Evolutionary conservation across 2,113 vertebrate genomes (phyloP), one percentile per base, ranked within the genome.

Genomic region (Galbula dea): DNA sequence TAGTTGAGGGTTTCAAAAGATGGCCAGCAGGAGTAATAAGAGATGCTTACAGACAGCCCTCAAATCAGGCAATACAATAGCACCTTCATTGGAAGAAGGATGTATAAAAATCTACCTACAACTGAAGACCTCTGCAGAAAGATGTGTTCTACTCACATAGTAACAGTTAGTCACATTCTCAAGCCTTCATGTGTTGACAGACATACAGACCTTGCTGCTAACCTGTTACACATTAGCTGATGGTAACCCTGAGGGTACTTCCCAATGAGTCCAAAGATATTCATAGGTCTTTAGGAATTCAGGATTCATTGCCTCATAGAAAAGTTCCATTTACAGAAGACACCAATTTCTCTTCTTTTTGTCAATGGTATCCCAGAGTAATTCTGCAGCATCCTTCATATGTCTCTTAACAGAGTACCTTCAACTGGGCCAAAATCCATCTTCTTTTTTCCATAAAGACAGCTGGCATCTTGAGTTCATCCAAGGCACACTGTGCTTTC

Each of bases 401-500:
- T 11, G 6, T n/a, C 20, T 78, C 13, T 45, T 80, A 29, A 55
- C 5, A 4, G 19, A 83, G 10, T 17, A 39, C 22, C 51, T 90
- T 69, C 37, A 75, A 61, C 36, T 45, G 48, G 23, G 24, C n/a
- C 46, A 69, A 87, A 94, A 88, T 48, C 43, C 55, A 46, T 63
- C 72, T 88, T 69, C 43, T 43, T 81, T 71, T 63, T 73, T 37
- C 32, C 46, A 66, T 54, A 48, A 43, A 86, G 67, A 45, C 88
- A 86, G 73, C 27, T 89, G 87, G 86, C 62, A 88, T 68, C 88
- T 91, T 95, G 88, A 86, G 39, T 57, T 96, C 86, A 86, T 46
- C 65, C 45, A 29, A 93, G 63, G 36, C 46, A 52, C 27, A 12
- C 37, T 73, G 57, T 79, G 55, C 78, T 83, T 86, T 74, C 85